Base-by-base conservation (phyloP, 2,113 vertebrate species). In the Ictalurus punctatus region DNA sequence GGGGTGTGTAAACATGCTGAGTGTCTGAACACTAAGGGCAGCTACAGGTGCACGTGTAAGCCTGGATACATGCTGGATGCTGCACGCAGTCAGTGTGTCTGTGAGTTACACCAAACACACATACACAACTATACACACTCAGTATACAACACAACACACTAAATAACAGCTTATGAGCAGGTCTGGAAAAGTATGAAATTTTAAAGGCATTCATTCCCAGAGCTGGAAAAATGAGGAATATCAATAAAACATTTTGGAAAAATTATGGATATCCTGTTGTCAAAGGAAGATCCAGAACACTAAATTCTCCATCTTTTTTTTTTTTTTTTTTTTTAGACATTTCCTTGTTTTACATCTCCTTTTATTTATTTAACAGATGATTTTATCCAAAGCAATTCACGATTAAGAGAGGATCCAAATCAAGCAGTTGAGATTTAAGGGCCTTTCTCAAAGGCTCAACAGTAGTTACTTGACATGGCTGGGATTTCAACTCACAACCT, bases 1-100 rank as follows among this genome's bases (percentile, higher is more conserved):
- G 96, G 95, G 25, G 92, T 96, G 86, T 96, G 96, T 85, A 96
- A 95, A 92, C 95, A 96, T 16, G 95, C 95, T 0, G 94, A 95
- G 63, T 96, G 96, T 83, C 90, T 96, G 84, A 96, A 96, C 90
- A 94, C 93, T 86, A 95, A 91, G 92, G 96, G 96, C 71, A 96
- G 96, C 93, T 96, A 96, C 95, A 95, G 95, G 92, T 96, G 96
- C 93, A 95, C 92, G 0, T 96, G 96, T 86, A 96, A 96, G 84
- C 89, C 90, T n/a, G 96, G 96, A 61, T 96, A 83, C 92, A 94
- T 96, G 95, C 89, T 96, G 87, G 96, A 96, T 54, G 87, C 94
- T 40, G 95, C 94, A n/a, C 92, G 96, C 73, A 96, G 94, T 82
- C 95, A 96, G 79, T 96, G 96, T 81, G 94, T 96, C 91, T 96